Base-by-base conservation (phyloP, 2,113 vertebrate genomes). In the Pomatorhinus ruficollis region DNA sequence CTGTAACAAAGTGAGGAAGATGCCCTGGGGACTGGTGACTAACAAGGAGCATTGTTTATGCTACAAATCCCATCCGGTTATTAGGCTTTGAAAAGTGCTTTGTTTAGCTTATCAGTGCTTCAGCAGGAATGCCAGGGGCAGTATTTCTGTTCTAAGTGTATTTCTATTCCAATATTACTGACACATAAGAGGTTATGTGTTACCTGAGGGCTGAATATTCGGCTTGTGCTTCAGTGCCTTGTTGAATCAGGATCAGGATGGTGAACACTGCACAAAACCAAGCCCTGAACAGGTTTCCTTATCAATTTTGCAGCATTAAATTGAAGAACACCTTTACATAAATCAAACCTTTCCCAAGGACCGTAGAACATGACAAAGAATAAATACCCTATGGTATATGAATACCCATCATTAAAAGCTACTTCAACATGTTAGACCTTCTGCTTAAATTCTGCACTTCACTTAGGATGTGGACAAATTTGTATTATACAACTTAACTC, bases 1-100 rank as follows among this genome's bases (percentile, higher is more conserved):
- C 88, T 80, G 35, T 86, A 94, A 95, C 90, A 78, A 89, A 95
- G 92, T 79, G 93, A 95, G 90, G 95, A 93, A 93, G 88, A 92
- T 92, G 83, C 93, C 93, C 92, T 30, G 93, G 93, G 92, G 92
- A 89, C 47, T 60, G 90, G 80, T 92, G 92, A 95, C 88, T 94
- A 95, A 95, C 95, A 95, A 92, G 95, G 92, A 95, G 76, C 80
- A 80, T 94, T 95, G 93, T 95, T 96, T 94, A 95, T 89, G 88
- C 93, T 93, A 96, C 93, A 94, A 96, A 95, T 88, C 93, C 88
- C 88, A 89, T 94, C 90, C 30, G n/a, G 93, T 93, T 90, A 93
- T 94, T 94, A 90, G 95, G 75, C 92, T 97, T 91, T 90, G 90
- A 88, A 91, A 94, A 96, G 68, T 83, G 83, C 76, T 96, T 94